Evolutionary conservation across 2,888 invertebrate species (phyloP).

Genomic region (Nomada ferruginata): DNA sequence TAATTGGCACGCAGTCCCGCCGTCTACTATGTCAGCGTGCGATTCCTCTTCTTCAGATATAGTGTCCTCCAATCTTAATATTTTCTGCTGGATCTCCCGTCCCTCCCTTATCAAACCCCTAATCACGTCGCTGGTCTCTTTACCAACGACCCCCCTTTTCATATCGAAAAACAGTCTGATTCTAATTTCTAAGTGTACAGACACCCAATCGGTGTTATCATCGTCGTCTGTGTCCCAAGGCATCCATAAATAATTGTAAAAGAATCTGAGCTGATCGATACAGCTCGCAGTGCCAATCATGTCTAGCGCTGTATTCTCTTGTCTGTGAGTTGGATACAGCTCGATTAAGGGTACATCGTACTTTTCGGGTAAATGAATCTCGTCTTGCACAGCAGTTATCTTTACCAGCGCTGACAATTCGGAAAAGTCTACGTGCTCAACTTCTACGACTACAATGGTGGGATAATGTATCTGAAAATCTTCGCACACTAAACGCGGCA

Average conservation of each 20-base stretch:
- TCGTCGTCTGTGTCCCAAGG: constrained; percentile 90
- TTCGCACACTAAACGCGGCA: constrained; percentile 88
- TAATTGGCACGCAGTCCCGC: constrained; percentile 84
- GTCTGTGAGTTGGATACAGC: constrained; percentile 88
- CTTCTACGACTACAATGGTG: constrained; percentile 87
- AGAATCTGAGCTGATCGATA: constrained; percentile 88
- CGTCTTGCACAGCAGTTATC: constrained; percentile 88
- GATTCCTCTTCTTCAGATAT: constrained; percentile 79
- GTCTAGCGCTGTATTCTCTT: constrained; percentile 86
- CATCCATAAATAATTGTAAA: constrained; percentile 88
- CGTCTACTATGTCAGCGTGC: constrained; percentile 71
- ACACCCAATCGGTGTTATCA: constrained; percentile 86
- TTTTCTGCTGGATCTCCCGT: constrained; percentile 85
- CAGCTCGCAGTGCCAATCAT: constrained; percentile 87
- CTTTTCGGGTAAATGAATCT: constrained; percentile 86
- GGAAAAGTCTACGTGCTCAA: constrained; percentile 86
- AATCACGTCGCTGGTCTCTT: constrained; percentile 85
- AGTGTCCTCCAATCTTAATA: constrained; percentile 84
- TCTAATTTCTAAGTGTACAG: constrained; percentile 85
- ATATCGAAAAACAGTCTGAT: constrained; percentile 87
- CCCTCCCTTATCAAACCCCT: constrained; percentile 86
- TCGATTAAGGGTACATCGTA: constrained; percentile 87
- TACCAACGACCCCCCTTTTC: constrained; percentile 85
- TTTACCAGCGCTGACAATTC: constrained; percentile 86
- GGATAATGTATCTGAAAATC: constrained; percentile 88